Evolutionary conservation across 2,888 invertebrate genomes (phyloP), one percentile per base, ranked within the genome.

Genomic region (Seira sanloemensis): DNA sequence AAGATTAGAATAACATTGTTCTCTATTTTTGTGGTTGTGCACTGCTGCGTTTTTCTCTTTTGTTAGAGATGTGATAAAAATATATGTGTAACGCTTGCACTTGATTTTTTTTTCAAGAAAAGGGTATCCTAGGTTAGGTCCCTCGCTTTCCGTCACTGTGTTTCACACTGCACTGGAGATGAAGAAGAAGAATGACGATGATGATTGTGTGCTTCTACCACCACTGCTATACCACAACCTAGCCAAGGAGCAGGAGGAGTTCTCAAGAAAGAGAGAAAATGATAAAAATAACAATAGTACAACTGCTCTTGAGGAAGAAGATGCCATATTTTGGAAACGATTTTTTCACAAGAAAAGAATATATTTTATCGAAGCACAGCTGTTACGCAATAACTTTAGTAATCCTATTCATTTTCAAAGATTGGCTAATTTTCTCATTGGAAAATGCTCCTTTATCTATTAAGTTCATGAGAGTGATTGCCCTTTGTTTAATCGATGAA

Each of bases 121-220:
- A 69, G 81, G 76, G 67, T 76, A 82, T 54, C 82, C 82, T 82
- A 82, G 82, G 82, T 76, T 82, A 82, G 82, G 82, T 82, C 76
- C 62, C 81, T 58, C 18, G 18, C 5, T 62, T n/a, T 19, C 16
- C 62, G 62, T 66, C 66, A 66, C 66, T 37, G 12, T n/a, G n/a
- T 37, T 37, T 37, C 37, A 37, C 37, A 37, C 37, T 37, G 37
- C 37, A 37, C 37, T 37, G 37, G 37, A 37, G 37, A 7, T 7
- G 12, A 37, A 37, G 4, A 12, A 37, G 4, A 12, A 37, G 4
- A 12, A 37, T 37, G 37, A 37, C 5, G 37, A 37, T 37, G 37
- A 37, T 37, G 37, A 12, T 37, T 37, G 37, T 37, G 37, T 37
- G 37, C 37, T 4, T n/a, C n/a, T 37, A 37, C 37, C 37, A 37